Percentiles rank a stretch among this genome's conserved stretches.
Conservation (phyloP, 2,797 vertebrate species). For the Eulemur albifrons region DNA sequence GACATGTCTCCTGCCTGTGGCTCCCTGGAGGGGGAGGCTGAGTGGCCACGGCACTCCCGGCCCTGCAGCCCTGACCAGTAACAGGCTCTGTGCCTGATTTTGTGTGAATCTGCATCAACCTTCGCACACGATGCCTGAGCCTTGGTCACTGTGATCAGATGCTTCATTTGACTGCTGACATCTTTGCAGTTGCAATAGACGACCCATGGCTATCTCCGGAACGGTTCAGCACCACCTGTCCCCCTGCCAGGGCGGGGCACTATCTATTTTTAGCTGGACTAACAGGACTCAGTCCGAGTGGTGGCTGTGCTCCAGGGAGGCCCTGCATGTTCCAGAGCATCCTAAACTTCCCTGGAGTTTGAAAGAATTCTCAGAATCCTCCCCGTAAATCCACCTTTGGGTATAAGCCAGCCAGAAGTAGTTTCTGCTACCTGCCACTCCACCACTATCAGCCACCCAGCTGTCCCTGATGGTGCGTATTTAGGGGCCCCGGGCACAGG, state of each 20-base stretch:
- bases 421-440: not conserved
- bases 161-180: not conserved
- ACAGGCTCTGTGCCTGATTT: not conserved
- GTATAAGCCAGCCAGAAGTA: not conserved
- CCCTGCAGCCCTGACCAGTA: not conserved
- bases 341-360: not conserved
- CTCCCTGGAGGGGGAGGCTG: not conserved
- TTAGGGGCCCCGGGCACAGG: not conserved
- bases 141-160: not conserved
- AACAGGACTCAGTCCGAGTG: not conserved
- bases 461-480: not conserved
- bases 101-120: not conserved
- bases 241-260: not conserved
- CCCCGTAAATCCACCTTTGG: not conserved
- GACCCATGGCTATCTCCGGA: not conserved
- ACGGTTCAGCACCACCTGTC: not conserved
- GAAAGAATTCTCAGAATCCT: not conserved
- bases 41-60: not conserved
- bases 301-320: not conserved
- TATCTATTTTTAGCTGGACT: not conserved
- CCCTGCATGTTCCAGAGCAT: not conserved
- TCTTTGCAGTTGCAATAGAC: not conserved
- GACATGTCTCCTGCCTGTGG: not conserved
- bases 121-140: not conserved
- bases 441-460: not conserved